Base-by-base conservation (phyloP, 2,888 invertebrate genomes). In the Epirrita christyi region DNA sequence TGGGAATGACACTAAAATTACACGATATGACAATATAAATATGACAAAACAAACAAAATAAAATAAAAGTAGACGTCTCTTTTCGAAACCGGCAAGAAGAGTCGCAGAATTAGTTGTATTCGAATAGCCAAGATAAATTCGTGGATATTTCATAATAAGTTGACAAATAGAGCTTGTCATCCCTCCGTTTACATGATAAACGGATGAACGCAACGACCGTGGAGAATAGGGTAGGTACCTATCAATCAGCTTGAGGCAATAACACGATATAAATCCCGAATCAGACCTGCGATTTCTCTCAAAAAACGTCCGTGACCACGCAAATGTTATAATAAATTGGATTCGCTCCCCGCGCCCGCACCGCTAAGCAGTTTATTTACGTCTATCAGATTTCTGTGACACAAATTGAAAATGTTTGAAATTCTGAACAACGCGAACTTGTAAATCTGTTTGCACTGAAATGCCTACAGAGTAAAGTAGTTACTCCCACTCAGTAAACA, bases 261-360 rank as follows among this genome's bases (percentile, higher is more conserved):
- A 67, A 68, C 68, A 66, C 56, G 64, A 67, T 69, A 69, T 71
- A 72, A 74, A 72, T 71, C 65, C 63, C 55, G 53, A 66, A 70
- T 67, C 63, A 60, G 45, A 59, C 65, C 67, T 63, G 57, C 69
- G 67, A 73, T 74, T 72, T 68, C 66, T 61, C 65, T 45, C 54
- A 62, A 61, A 65, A 57, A 21, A 67, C 48, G 60, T 54, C 61
- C 71, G 68, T 68, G 72, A 76, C 75, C 67, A 55, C 67, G 55
- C 62, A 67, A 71, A 75, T 72, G 70, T 71, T 70, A 71, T 70
- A 70, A 77, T 75, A 77, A 80, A 80, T 80, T 76, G 72, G 70
- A 73, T 73, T 71, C 66, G 64, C 60, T 51, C 66, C 59, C 59
- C 64, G 63, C 60, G 59, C 61, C 59, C 64, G 59, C n/a, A 63